Percentiles rank a stretch among this genome's conserved stretches.
Conservation (phyloP, 2,113 vertebrate genomes). For the Neodon shergylaensis region DNA sequence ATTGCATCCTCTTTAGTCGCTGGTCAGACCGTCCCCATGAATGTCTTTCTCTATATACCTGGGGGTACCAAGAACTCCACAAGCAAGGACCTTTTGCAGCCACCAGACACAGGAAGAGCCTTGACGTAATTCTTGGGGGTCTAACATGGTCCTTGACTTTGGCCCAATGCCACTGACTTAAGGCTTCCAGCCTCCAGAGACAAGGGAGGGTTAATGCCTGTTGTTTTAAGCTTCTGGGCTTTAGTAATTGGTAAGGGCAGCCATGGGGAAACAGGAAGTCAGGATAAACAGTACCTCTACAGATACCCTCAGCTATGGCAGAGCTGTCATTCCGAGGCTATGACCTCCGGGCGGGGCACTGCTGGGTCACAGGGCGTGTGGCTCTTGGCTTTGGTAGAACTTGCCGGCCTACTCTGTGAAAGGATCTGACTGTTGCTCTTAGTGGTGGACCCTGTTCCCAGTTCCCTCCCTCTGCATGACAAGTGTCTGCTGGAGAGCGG, state of each 20-base stretch:
- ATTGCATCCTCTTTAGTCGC: fast-evolving
- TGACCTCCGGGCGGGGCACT: not conserved
- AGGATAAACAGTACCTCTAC: not conserved
- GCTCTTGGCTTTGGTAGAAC: not conserved
- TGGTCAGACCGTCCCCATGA: not conserved
- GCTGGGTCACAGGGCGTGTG: not conserved
- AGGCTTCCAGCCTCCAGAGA: not conserved
- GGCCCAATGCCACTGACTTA: not conserved
- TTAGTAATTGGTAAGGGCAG: not conserved
- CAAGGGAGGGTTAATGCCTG: not conserved
- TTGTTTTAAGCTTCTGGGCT: not conserved
- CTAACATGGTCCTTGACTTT: not conserved
- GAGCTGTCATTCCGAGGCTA: not conserved
- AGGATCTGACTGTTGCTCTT: too few species aligned
- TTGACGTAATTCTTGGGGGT: fast-evolving
- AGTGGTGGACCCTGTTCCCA: not conserved
- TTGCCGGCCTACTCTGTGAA: not conserved
- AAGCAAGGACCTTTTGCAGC: not conserved
- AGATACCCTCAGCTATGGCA: not conserved
- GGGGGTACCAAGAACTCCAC: not conserved
- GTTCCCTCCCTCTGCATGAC: fast-evolving
- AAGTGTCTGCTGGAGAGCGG: not conserved
- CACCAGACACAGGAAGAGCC: not conserved
- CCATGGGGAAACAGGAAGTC: not conserved
- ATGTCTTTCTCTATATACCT: not conserved